A percentile compares a stretch with the other conserved stretches of the same genome.
These are phyloP conservation scores for Poecilia picta DNA, from an alignment of 2,797 vertebrate genomes.

Conservation along the genomic window DNA sequence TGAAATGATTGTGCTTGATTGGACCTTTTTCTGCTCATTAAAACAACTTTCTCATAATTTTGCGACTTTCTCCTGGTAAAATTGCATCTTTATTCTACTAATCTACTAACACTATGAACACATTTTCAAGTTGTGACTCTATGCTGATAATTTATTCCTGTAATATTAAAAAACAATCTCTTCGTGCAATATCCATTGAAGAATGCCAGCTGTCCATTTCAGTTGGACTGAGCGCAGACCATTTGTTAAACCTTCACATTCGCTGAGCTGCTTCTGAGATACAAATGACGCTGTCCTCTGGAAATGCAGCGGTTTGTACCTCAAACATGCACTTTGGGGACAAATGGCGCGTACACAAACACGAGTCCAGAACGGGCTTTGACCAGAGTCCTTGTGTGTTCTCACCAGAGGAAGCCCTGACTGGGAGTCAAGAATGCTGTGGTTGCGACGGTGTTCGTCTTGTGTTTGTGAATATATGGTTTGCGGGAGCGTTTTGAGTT, in stretches of 20 bases:
- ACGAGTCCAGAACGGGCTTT: slow-evolving; percentile 32
- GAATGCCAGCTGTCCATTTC: neutral
- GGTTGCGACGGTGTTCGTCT: slow-evolving; percentile 48
- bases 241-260: slow-evolving; percentile 21
- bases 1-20: too few species aligned
- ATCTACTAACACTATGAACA: neutral
- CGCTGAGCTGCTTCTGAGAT: slow-evolving; percentile 25
- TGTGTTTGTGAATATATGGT: slow-evolving; percentile 15
- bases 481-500: slow-evolving; percentile 27
- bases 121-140: neutral
- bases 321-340: slow-evolving; percentile 59
- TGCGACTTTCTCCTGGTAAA: neutral
- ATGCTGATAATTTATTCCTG: neutral
- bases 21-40: neutral
- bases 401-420: slow-evolving; percentile 44
- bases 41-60: neutral
- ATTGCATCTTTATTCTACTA: too few species aligned
- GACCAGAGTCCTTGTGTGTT: slow-evolving; percentile 44
- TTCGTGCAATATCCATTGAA: neutral
- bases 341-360: slow-evolving; percentile 26
- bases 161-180: neutral
- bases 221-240: neutral
- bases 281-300: slow-evolving; percentile 45
- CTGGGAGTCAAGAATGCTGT: slow-evolving; percentile 51
- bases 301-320: slow-evolving; percentile 61